phyloP scores from a whole-genome alignment of 2,888 invertebrate genomes.

The Calliopum simillimum region DNA sequence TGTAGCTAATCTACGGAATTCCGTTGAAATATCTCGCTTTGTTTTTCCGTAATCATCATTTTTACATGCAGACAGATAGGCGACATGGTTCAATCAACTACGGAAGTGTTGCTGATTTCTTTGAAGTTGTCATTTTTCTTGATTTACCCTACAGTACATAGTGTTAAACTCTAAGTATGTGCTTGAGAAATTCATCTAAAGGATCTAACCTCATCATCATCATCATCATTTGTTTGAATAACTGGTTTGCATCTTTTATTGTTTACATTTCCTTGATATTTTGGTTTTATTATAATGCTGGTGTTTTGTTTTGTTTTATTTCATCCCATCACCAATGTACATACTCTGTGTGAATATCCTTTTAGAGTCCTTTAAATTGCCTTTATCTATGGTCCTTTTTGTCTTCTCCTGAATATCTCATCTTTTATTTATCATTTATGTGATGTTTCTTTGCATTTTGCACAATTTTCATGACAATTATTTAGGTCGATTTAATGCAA shows the following conservation, averaged over 20 bases:
- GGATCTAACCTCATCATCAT: slow-evolving; percentile 5
- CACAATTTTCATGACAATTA: slow-evolving; percentile 20
- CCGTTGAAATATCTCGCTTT: too few relatives aligned
- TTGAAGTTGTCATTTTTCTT: too few relatives aligned
- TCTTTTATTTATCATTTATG: slow-evolving; percentile 11
- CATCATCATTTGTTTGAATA: slow-evolving; percentile 22
- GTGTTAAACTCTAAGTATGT: too few relatives aligned
- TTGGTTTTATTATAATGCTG: slow-evolving; percentile 1
- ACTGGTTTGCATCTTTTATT: slow-evolving; percentile 25
- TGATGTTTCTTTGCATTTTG: background rate
- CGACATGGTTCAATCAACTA: too few relatives aligned
- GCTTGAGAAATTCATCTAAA: too few relatives aligned
- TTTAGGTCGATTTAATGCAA: slow-evolving; percentile 31
- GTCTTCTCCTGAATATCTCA: slow-evolving; percentile 1
- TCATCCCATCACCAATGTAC: too few relatives aligned
- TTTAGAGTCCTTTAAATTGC: slow-evolving; percentile 4
- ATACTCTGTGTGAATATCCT: background rate
- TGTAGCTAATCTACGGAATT: too few relatives aligned
- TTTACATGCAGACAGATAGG: too few relatives aligned
- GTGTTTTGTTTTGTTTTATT: background rate
- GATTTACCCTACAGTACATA: too few relatives aligned
- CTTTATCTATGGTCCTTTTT: too few relatives aligned
- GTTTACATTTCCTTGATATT: slow-evolving; percentile 20
- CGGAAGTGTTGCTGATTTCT: too few relatives aligned
- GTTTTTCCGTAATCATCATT: too few relatives aligned